A percentile compares a stretch with the other conserved stretches of the same genome.
Evolutionary conservation across 1,140 invertebrate genomes (phyloP).

Genomic region (Elysia chlorotica): DNA sequence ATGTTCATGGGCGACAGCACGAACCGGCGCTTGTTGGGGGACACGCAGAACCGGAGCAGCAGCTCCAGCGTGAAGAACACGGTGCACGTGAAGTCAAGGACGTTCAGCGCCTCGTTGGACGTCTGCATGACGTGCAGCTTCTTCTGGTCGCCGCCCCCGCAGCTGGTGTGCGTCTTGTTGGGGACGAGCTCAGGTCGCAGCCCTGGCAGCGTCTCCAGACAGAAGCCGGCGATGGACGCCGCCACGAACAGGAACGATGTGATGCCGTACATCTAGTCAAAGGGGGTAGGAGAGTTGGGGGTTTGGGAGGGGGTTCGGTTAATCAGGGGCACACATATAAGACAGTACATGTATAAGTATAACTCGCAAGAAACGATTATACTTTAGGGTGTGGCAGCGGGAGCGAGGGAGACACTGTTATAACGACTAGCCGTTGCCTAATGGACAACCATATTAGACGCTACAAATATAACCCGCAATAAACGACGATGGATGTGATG

Average conservation of each 20-base stretch:
- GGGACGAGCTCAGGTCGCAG: constrained; percentile 81
- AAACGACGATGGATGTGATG: too few species aligned
- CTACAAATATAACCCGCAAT: too few species aligned
- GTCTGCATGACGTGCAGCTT: constrained; percentile 15
- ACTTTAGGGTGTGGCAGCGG: too few species aligned
- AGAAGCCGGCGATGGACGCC: constrained; percentile 88
- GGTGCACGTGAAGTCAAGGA: constrained; percentile 60
- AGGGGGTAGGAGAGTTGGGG: not conserved
- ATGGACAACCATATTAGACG: not conserved
- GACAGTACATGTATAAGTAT: not conserved
- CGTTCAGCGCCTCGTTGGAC: constrained; percentile 40
- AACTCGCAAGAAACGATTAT: not conserved
- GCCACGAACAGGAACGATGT: constrained; percentile 90
- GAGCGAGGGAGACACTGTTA: too few species aligned
- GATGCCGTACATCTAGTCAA: constrained; percentile 78
- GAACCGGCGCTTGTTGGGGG: constrained; percentile 61
- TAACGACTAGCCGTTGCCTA: too few species aligned
- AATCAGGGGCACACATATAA: too few species aligned
- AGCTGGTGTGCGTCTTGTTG: constrained; percentile 48
- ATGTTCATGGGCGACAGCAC: constrained; percentile 62
- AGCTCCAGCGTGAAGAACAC: constrained; percentile 64
- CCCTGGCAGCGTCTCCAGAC: constrained; percentile 87
- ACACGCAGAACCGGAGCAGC: constrained; percentile 58
- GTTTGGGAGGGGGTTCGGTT: too few species aligned
- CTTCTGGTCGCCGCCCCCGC: constrained; percentile 21